Conservation (phyloP, 2,113 vertebrate species). For the Alosa alosa region DNA sequence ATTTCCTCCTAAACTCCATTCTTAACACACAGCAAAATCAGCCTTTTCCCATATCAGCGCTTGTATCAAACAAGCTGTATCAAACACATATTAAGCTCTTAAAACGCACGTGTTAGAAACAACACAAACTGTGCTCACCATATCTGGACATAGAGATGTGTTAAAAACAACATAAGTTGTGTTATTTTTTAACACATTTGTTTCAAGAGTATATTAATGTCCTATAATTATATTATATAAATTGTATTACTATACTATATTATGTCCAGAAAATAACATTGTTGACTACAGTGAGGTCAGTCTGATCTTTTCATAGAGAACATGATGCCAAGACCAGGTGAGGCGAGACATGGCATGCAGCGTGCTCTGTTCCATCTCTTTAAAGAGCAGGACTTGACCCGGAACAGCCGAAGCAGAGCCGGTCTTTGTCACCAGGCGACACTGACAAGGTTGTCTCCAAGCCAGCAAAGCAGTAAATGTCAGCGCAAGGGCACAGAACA, state of each 20-base stretch:
- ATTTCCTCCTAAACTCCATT: background rate
- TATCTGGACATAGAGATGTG: no score
- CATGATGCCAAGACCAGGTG: background rate
- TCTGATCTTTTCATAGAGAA: background rate
- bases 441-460: conserved; percentile 1
- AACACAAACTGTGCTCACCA: no score
- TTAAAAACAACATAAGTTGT: no score
- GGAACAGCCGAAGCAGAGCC: background rate
- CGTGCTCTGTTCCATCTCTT: background rate
- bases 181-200: no score
- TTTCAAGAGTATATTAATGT: no score
- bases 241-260: background rate
- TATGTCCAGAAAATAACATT: background rate
- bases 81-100: background rate
- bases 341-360: background rate
- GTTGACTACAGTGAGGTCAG: background rate
- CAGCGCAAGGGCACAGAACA: background rate
- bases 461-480: conserved; percentile 6
- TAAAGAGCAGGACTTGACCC: background rate
- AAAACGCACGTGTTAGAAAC: no score
- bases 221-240: background rate
- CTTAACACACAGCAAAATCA: background rate
- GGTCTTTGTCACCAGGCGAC: background rate
- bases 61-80: background rate
- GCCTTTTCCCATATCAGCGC: background rate